Percentiles rank a stretch among this genome's conserved stretches.
Conservation (phyloP, 2,113 vertebrate genomes). For the Datnioides undecimradiatus region DNA sequence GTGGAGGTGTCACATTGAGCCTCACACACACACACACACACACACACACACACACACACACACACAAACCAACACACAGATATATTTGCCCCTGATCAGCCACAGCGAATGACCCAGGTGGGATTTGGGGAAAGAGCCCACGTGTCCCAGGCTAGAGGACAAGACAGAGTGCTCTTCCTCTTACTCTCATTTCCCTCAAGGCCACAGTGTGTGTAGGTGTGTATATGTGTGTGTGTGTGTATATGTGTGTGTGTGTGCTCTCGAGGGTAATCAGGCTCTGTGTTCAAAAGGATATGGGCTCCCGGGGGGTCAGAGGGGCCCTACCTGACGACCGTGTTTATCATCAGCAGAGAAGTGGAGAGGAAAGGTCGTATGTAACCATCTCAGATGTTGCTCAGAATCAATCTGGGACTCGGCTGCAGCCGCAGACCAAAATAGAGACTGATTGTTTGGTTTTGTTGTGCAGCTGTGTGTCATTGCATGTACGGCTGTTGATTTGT, state of each 20-base stretch:
- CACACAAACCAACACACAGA: constrained; percentile 14
- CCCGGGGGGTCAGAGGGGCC: constrained; percentile 47
- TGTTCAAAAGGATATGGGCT: constrained; percentile 62
- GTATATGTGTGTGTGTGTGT: constrained; percentile 29
- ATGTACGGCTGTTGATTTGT: constrained; percentile 51
- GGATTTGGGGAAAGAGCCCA: constrained; percentile 23
- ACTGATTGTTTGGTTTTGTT: constrained; percentile 66
- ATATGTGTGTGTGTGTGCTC: constrained; percentile 35
- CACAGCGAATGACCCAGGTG: constrained; percentile 40
- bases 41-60: constrained; percentile 3
- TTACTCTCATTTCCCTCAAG: constrained; percentile 58
- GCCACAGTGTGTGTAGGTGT: constrained; percentile 2
- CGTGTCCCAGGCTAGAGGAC: constrained; percentile 34
- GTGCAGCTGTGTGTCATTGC: constrained; percentile 59
- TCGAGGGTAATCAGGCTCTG: constrained; percentile 67
- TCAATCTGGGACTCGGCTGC: constrained; percentile 56
- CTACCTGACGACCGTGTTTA: constrained; percentile 62
- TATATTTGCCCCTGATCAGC: not conserved
- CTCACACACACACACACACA: constrained; percentile 16
- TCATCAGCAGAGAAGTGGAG: constrained; percentile 65
- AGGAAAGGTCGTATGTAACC: constrained; percentile 61
- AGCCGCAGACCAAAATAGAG: constrained; percentile 40
- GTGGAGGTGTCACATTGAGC: constrained; percentile 37
- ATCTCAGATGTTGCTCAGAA: constrained; percentile 62
- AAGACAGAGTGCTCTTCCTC: constrained; percentile 52